Evolutionary conservation across 2,888 invertebrate genomes (phyloP).

Genomic region (Julus scanicus): DNA sequence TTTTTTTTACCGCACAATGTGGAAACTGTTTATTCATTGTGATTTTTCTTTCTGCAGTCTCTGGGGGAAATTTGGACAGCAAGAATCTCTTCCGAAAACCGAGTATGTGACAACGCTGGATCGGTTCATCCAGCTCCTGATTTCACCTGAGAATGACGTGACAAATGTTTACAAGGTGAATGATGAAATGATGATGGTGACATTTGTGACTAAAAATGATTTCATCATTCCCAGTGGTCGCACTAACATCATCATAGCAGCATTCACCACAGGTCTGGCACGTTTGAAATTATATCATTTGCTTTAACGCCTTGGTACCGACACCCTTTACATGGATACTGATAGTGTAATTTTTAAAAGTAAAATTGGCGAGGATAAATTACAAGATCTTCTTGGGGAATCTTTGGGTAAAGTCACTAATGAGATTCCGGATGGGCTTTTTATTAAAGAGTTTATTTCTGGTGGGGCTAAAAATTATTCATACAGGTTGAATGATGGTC

Average conservation of each 20-base stretch:
- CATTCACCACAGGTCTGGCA: slow-evolving; percentile 64
- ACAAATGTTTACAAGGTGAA: not conserved
- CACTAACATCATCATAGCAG: slow-evolving; percentile 63
- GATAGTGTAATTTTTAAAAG: slow-evolving; percentile 63
- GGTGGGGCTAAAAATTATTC: slow-evolving; percentile 65
- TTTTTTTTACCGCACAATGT: too few species aligned
- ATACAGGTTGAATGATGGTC: slow-evolving; percentile 60
- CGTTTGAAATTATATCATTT: slow-evolving; percentile 62
- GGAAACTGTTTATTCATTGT: too few species aligned
- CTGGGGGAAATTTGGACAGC: slow-evolving; percentile 47
- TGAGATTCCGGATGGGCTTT: slow-evolving; percentile 63
- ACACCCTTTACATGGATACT: slow-evolving; percentile 64
- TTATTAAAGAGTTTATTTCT: slow-evolving; percentile 63
- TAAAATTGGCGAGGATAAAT: slow-evolving; percentile 58
- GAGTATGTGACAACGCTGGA: not conserved
- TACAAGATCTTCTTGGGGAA: slow-evolving; percentile 60
- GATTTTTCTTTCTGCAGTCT: too few species aligned
- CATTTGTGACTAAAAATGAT: not conserved
- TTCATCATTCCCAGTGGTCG: slow-evolving; percentile 57
- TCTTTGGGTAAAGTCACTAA: slow-evolving; percentile 64
- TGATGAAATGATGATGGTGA: slow-evolving; percentile 40
- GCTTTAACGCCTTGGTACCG: not conserved
- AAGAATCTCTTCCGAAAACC: not conserved
- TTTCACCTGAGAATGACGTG: not conserved
- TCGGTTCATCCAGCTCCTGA: not conserved